phyloP scores from a whole-genome alignment of 1,140 invertebrate genomes.

The Ridgeia piscesae region DNA sequence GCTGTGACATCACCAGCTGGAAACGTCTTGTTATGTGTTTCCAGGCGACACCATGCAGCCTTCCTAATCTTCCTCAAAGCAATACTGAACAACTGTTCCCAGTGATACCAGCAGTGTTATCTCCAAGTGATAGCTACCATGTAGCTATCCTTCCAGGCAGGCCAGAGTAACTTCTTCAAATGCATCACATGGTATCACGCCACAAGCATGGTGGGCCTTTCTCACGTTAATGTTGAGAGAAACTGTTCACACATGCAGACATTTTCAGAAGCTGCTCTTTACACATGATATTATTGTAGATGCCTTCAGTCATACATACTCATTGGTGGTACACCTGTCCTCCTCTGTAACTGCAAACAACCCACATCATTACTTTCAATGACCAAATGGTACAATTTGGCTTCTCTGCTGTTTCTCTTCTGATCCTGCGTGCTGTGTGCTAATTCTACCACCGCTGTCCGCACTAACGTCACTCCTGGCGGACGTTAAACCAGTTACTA shows the following conservation, averaged over 20 bases:
- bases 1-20: neutral
- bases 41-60: neutral
- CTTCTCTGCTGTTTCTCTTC: neutral
- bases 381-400: neutral
- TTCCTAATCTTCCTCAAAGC: neutral
- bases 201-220: neutral
- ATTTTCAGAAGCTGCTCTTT: neutral
- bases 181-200: neutral
- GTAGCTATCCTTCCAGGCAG: neutral
- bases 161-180: neutral
- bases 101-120: neutral
- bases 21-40: neutral
- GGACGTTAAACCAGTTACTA: neutral
- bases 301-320: neutral
- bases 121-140: neutral
- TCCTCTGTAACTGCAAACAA: neutral
- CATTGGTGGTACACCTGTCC: neutral
- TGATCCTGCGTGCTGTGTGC: neutral
- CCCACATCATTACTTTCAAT: neutral
- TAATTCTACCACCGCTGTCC: neutral
- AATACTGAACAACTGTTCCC: neutral
- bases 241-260: neutral
- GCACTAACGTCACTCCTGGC: neutral
- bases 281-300: neutral
- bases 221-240: neutral